These are phyloP conservation scores for Enteromius argenteus DNA, from an alignment of 2,797 vertebrate genomes.

Conservation along the genomic window DNA sequence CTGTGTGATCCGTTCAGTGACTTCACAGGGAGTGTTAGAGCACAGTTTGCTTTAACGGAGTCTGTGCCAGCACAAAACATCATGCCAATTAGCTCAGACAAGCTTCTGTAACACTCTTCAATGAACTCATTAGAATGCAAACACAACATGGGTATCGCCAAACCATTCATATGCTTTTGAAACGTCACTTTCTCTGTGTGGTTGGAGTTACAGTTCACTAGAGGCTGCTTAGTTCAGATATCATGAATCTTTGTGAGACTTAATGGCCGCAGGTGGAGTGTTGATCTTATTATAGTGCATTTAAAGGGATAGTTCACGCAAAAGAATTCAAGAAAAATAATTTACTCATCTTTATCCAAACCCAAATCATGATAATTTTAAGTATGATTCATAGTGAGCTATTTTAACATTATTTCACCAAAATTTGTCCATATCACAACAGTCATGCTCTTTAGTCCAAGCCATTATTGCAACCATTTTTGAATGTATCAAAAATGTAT, in stretches of 20 bases:
- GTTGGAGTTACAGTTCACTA: not conserved
- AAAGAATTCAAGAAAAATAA: not conserved
- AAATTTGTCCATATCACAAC: not conserved
- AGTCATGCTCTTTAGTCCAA: not conserved
- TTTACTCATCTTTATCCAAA: not conserved
- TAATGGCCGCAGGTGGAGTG: not conserved
- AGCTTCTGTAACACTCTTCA: not conserved
- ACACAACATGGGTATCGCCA: not conserved
- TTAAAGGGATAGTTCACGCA: not conserved
- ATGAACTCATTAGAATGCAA: conserved; percentile 5
- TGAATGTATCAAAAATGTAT: not conserved
- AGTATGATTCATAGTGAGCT: not conserved
- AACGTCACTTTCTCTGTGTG: not conserved
- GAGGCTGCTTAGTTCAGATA: not conserved
- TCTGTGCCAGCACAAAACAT: not conserved
- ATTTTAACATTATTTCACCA: not conserved
- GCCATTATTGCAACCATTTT: not conserved
- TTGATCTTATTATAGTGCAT: not conserved
- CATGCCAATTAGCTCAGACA: conserved; percentile 5
- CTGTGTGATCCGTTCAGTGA: not conserved
- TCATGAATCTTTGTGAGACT: not conserved
- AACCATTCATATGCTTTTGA: not conserved
- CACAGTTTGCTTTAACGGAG: conserved; percentile 27
- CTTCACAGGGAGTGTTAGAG: conserved; percentile 6
- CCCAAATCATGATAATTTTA: not conserved